Evolutionary conservation across 2,797 vertebrate species (phyloP).

Genomic region (Neopelma chrysocephalum): DNA sequence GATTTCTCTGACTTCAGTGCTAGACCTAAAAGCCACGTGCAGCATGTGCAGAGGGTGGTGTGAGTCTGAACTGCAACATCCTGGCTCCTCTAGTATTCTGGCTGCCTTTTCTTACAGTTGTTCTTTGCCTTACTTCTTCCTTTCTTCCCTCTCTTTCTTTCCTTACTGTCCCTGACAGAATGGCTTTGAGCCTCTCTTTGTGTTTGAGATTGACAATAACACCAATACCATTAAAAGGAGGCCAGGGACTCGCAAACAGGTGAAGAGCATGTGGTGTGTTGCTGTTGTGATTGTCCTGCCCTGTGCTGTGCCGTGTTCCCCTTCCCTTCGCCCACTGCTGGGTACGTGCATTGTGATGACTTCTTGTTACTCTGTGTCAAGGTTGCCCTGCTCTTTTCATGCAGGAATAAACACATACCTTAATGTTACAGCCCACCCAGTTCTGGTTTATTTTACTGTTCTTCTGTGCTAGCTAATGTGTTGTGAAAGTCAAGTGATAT

Average conservation of each 20-base stretch:
- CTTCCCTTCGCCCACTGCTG: not conserved
- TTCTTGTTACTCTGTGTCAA: not conserved
- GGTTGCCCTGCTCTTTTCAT: not conserved
- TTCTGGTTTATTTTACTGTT: not conserved
- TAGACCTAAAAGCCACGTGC: not conserved
- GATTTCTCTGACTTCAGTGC: not conserved
- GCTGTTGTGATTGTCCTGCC: conserved; percentile 32
- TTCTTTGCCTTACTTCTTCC: conserved; percentile 40
- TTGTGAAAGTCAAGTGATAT: not conserved
- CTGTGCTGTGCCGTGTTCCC: not conserved
- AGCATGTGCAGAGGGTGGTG: not conserved
- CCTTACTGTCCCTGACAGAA: conserved; percentile 72
- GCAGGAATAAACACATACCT: not conserved
- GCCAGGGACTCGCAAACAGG: conserved; percentile 80
- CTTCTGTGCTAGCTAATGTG: not conserved
- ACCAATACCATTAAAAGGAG: conserved; percentile 83
- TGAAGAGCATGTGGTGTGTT: conserved; percentile 65
- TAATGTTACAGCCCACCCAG: not conserved
- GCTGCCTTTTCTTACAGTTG: not conserved
- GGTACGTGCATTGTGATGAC: rapidly evolving
- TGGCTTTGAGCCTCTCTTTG: conserved; percentile 79
- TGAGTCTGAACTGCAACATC: not conserved
- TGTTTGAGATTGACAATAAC: conserved; percentile 83
- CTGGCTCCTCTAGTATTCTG: not conserved
- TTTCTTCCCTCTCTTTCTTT: conserved; percentile 55